A percentile compares a stretch with the other conserved stretches of the same genome.
These are phyloP conservation scores for Diarsia mendica DNA, from an alignment of 2,888 invertebrate genomes.

Conservation along the genomic window DNA sequence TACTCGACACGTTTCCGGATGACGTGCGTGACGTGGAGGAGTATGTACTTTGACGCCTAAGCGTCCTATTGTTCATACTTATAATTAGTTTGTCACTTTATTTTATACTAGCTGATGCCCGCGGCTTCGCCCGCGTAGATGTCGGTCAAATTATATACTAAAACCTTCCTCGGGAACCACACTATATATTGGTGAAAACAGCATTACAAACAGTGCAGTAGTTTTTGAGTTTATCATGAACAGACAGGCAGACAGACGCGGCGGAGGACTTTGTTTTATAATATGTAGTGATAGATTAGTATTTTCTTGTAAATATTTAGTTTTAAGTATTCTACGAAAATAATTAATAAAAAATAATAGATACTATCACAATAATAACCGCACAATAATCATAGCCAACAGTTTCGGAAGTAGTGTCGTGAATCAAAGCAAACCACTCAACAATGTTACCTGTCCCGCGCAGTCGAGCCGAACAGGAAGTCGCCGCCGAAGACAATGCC, in stretches of 20 bases:
- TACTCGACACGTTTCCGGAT: background rate
- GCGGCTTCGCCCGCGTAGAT: no score
- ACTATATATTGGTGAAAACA: no score
- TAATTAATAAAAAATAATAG: no score
- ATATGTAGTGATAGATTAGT: no score
- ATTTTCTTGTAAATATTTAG: background rate
- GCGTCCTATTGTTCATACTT: background rate
- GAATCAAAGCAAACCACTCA: conserved; percentile 32
- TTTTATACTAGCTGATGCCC: no score
- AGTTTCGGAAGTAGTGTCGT: conserved; percentile 39
- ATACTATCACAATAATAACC: background rate
- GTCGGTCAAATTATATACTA: no score
- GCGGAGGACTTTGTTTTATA: no score
- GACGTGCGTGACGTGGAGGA: background rate
- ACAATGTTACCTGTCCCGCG: conserved; percentile 43
- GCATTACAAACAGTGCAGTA: no score
- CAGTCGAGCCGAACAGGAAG: conserved; percentile 21
- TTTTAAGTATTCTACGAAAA: no score
- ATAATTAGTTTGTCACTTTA: background rate
- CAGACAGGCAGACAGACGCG: no score
- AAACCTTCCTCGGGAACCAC: no score
- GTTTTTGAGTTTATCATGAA: no score
- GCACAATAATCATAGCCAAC: conserved; percentile 11
- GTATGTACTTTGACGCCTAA: background rate
- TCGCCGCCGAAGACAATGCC: background rate